Conservation (phyloP, 2,888 invertebrate species). For the Notodonta dromedarius region DNA sequence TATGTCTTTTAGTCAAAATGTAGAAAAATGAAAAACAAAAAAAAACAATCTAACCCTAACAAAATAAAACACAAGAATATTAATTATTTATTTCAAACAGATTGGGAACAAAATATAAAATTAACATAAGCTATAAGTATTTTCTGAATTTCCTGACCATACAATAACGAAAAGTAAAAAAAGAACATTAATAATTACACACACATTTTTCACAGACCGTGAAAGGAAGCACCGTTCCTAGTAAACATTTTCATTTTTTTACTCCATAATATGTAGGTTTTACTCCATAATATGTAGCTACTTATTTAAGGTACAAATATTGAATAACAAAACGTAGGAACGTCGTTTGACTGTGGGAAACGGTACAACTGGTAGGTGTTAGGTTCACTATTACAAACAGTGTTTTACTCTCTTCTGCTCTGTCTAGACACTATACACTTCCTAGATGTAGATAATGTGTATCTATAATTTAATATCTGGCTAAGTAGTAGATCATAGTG, state of each 20-base stretch:
- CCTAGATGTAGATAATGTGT: constrained; percentile 5
- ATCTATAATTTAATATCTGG: too few relatives aligned
- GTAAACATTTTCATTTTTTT: too few relatives aligned
- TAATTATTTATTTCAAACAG: neutral
- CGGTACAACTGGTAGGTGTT: constrained; percentile 52
- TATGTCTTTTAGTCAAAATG: too few relatives aligned
- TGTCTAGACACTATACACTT: constrained; percentile 54
- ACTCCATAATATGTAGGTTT: too few relatives aligned
- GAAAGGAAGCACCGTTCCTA: too few relatives aligned
- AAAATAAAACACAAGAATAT: constrained; percentile 30
- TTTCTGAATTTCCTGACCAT: too few relatives aligned
- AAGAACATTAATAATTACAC: neutral
- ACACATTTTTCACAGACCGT: too few relatives aligned
- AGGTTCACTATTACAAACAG: constrained; percentile 41
- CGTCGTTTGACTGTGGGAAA: constrained; percentile 53
- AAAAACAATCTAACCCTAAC: constrained; percentile 37
- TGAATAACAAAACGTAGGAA: constrained; percentile 28
- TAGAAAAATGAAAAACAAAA: too few relatives aligned
- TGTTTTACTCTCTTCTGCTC: constrained; percentile 46
- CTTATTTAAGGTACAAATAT: constrained; percentile 12
- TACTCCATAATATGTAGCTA: too few relatives aligned
- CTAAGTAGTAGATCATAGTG: too few relatives aligned
- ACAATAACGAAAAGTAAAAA: neutral
- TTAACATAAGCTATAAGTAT: too few relatives aligned
- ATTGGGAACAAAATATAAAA: too few relatives aligned